phyloP scores from a whole-genome alignment of 2,888 invertebrate genomes.

The Stenodema calcarata region DNA sequence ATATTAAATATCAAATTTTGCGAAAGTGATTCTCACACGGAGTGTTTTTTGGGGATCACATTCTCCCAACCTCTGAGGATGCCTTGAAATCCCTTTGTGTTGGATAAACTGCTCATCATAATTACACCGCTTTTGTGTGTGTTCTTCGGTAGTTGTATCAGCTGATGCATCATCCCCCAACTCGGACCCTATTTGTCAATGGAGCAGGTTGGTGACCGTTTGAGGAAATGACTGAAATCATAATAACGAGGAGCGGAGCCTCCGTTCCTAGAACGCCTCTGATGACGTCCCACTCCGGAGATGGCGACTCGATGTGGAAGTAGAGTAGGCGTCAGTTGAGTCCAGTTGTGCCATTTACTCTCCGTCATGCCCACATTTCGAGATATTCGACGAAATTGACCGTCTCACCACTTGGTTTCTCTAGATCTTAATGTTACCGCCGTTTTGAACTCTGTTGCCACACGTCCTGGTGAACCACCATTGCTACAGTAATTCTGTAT shows the following conservation, averaged over 20 bases:
- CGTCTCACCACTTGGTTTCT: neutral
- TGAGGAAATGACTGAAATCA: neutral
- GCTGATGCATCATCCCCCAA: neutral
- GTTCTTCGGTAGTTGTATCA: neutral
- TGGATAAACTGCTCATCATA: neutral
- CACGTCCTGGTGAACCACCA: no score
- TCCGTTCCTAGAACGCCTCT: neutral
- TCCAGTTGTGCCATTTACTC: neutral
- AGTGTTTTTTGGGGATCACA: no score
- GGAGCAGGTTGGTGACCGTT: neutral
- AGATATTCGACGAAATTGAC: neutral
- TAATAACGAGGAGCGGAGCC: neutral
- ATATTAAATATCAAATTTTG: no score
- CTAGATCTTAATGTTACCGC: no score
- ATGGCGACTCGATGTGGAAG: neutral
- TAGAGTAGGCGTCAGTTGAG: neutral
- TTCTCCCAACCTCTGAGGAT: no score
- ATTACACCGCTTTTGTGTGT: neutral
- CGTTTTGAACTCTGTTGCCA: no score
- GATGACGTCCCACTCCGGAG: neutral
- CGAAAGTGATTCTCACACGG: no score
- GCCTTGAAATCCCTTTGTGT: no score
- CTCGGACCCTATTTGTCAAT: neutral
- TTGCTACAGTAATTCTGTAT: no score
- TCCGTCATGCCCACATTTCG: neutral